A percentile compares a stretch with the other conserved stretches of the same genome.
Conservation (phyloP, 2,888 invertebrate species). For the Drosophila macrospina region DNA sequence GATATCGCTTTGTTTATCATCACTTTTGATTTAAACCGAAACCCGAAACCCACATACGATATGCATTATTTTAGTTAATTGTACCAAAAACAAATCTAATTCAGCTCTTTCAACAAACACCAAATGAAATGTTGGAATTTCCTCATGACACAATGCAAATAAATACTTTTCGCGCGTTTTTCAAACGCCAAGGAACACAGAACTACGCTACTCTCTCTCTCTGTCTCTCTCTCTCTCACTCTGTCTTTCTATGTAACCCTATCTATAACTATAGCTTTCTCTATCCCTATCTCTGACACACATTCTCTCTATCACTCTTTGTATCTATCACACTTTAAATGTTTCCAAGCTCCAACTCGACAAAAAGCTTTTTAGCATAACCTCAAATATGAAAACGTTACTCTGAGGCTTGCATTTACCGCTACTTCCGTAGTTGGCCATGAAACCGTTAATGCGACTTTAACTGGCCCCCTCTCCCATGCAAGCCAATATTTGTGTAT, state of each 20-base stretch:
- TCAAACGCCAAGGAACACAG: slow-evolving; percentile 56
- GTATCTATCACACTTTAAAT: slow-evolving; percentile 13
- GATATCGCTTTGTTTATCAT: background rate
- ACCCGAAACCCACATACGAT: slow-evolving; percentile 4
- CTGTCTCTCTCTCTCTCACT: slow-evolving; percentile 14
- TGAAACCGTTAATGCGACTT: slow-evolving; percentile 17
- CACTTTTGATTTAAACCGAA: background rate
- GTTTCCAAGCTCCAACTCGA: slow-evolving; percentile 14
- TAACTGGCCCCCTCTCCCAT: background rate
- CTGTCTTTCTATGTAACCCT: slow-evolving; percentile 2
- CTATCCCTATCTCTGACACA: slow-evolving; percentile 7
- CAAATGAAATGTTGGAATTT: slow-evolving; percentile 82
- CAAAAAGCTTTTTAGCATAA: slow-evolving; percentile 26
- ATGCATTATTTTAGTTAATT: slow-evolving; percentile 30
- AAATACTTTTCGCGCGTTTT: slow-evolving; percentile 58
- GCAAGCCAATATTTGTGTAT: background rate
- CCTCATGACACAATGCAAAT: slow-evolving; percentile 76
- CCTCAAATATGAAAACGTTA: slow-evolving; percentile 9
- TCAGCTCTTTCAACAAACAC: slow-evolving; percentile 85
- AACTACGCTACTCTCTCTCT: slow-evolving; percentile 51
- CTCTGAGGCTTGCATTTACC: slow-evolving; percentile 28
- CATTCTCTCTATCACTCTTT: slow-evolving; percentile 1
- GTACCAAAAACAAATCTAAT: slow-evolving; percentile 77
- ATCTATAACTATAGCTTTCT: slow-evolving; percentile 19
- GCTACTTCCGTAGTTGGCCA: slow-evolving; percentile 22